These are phyloP conservation scores for Sesia bembeciformis DNA, from an alignment of 2,888 invertebrate genomes.

Conservation along the genomic window DNA sequence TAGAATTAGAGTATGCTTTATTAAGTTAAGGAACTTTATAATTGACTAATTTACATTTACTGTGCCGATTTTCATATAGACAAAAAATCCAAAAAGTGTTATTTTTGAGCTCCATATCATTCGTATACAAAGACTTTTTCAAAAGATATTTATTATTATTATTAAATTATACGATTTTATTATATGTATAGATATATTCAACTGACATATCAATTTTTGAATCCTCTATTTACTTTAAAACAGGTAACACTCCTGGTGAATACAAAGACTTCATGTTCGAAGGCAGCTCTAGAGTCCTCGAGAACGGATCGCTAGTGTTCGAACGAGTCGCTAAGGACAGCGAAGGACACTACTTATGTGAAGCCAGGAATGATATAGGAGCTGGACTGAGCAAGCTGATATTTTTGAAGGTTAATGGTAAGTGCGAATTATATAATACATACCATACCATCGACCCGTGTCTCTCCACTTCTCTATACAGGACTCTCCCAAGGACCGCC, in stretches of 20 bases:
- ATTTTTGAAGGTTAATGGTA: slow-evolving; percentile 91
- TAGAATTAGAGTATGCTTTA: too few relatives aligned
- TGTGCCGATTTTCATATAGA: too few relatives aligned
- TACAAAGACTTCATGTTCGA: slow-evolving; percentile 89
- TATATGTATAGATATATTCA: background rate
- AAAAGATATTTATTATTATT: background rate
- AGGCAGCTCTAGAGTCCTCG: slow-evolving; percentile 82
- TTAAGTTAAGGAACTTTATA: too few relatives aligned
- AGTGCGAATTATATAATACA: slow-evolving; percentile 24
- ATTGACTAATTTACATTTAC: too few relatives aligned
- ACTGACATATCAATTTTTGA: background rate
- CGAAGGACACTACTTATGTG: slow-evolving; percentile 93
- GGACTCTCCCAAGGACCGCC: too few relatives aligned
- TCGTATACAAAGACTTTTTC: background rate
- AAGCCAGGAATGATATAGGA: slow-evolving; percentile 94
- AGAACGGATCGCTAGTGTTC: slow-evolving; percentile 89
- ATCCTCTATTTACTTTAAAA: background rate
- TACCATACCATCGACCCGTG: too few relatives aligned
- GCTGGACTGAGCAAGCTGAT: slow-evolving; percentile 94
- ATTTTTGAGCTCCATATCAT: too few relatives aligned
- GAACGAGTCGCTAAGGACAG: slow-evolving; percentile 88
- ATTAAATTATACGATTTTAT: background rate
- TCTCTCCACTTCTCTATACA: too few relatives aligned
- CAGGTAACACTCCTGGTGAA: slow-evolving; percentile 81
- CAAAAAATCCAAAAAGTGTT: too few relatives aligned